Conservation (phyloP, 2,797 vertebrate species). For the Lateolabrax maculatus region DNA sequence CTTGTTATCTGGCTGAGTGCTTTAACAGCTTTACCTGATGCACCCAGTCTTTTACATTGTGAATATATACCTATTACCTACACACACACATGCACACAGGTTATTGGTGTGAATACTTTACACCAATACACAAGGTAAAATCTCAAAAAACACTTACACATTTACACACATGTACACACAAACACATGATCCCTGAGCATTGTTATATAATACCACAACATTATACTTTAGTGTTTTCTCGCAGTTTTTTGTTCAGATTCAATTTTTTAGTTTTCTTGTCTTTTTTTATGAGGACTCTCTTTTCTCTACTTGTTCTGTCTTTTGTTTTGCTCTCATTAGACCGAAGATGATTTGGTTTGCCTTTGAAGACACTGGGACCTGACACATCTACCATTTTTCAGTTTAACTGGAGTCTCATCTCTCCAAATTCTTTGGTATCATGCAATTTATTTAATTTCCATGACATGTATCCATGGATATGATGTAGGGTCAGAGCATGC, state of each 20-base stretch:
- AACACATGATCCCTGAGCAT: neutral
- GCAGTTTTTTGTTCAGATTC: neutral
- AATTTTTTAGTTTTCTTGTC: neutral
- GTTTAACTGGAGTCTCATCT: neutral
- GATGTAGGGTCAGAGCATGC: neutral
- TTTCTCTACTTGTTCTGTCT: neutral
- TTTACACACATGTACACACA: neutral
- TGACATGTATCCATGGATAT: neutral
- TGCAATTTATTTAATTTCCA: neutral
- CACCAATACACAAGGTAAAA: conserved; percentile 6
- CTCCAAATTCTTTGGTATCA: neutral
- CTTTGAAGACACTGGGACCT: neutral
- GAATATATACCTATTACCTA: conserved; percentile 15
- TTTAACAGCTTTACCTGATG: conserved; percentile 29
- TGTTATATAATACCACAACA: neutral
- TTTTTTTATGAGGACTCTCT: neutral
- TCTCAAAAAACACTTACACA: neutral
- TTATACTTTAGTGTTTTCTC: neutral
- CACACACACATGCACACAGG: neutral
- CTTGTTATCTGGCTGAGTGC: conserved; percentile 33
- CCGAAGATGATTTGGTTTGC: neutral
- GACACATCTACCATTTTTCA: neutral
- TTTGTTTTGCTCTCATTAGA: neutral
- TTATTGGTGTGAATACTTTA: neutral
- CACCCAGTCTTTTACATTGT: conserved; percentile 9